Evolutionary conservation across 37 sponge, comb jelly and placozoan genomes (phyloP).

Genomic region (Aplysina aerophoba): DNA sequence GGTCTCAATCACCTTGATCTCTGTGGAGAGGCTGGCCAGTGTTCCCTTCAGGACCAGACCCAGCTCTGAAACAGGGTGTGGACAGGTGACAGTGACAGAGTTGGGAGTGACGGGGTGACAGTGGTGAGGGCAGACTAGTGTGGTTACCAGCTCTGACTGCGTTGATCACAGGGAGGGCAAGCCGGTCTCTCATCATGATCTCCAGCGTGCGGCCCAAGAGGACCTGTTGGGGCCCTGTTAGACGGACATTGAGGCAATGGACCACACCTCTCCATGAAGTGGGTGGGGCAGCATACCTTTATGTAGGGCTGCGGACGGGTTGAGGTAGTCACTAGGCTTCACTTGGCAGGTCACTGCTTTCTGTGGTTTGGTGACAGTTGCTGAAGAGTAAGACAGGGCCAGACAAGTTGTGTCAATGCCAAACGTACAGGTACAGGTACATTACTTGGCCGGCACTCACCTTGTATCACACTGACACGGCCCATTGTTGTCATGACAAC

Average conservation of each 20-base stretch:
- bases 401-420: not conserved
- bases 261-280: not conserved
- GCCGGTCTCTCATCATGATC: not conserved
- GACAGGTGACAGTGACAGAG: no score
- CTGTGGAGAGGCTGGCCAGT: no score
- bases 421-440: not conserved
- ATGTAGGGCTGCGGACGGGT: not conserved
- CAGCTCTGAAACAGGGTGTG: no score
- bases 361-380: not conserved
- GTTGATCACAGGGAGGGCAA: not conserved
- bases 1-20: no score
- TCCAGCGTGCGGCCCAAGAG: not conserved
- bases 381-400: not conserved
- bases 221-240: not conserved
- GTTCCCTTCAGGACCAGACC: no score
- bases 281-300: not conserved
- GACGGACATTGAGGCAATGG: not conserved
- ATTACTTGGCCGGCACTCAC: not conserved
- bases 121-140: no score
- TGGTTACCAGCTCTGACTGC: not conserved
- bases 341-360: not conserved
- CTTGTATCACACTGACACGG: slow-evolving; percentile 9
- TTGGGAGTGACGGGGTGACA: no score
- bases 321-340: not conserved
- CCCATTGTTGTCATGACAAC: slow-evolving; percentile 1